These are phyloP conservation scores for Drosophila ficusphila DNA, from an alignment of 1,140 invertebrate genomes.

Conservation along the genomic window DNA sequence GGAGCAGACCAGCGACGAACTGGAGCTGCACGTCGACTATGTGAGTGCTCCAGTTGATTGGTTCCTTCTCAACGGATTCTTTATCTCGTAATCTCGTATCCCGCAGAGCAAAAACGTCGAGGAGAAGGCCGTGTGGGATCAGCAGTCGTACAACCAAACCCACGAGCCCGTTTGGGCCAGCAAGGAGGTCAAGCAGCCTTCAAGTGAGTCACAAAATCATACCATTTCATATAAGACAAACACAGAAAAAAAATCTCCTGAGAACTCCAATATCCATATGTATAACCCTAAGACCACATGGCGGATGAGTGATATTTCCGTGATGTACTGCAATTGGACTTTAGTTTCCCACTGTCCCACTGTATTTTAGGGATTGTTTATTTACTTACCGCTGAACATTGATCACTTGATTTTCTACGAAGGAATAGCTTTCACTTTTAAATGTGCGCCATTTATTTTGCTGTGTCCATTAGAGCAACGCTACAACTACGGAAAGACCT, in stretches of 20 bases:
- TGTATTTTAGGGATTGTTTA: no score
- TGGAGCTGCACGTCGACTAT: slow-evolving; percentile 84
- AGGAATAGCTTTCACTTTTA: no score
- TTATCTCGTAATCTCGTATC: no score
- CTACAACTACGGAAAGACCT: slow-evolving; percentile 59
- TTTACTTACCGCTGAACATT: no score
- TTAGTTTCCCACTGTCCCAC: no score
- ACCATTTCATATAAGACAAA: no score
- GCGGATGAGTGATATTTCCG: background rate
- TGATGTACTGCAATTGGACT: no score
- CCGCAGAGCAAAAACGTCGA: slow-evolving; percentile 83
- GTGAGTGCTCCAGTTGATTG: slow-evolving; percentile 34
- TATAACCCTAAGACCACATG: no score
- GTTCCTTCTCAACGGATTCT: no score
- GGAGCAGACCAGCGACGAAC: slow-evolving; percentile 87
- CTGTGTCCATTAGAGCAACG: slow-evolving; percentile 53
- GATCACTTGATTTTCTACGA: no score
- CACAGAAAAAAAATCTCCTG: no score
- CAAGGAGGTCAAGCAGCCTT: slow-evolving; percentile 71
- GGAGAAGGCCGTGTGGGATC: slow-evolving; percentile 83
- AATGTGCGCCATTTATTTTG: background rate
- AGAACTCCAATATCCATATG: no score
- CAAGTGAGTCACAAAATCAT: slow-evolving; percentile 50
- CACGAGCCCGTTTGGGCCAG: slow-evolving; percentile 82
- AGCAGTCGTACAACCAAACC: slow-evolving; percentile 82